A percentile compares a stretch with the other conserved stretches of the same genome.
phyloP scores from a whole-genome alignment of 2,113 vertebrate species.

The Percina caprodes region DNA sequence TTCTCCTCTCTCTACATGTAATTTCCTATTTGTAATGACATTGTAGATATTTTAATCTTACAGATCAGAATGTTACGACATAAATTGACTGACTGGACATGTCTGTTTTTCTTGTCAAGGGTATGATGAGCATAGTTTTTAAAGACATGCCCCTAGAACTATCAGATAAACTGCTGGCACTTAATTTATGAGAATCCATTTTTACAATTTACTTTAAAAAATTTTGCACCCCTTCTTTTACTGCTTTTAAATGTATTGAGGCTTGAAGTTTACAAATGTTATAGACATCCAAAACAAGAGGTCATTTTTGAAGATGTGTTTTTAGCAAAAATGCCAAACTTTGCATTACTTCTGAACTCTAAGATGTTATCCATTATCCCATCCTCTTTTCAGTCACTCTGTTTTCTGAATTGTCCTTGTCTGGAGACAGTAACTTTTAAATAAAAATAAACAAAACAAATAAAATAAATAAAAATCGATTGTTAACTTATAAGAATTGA shows the following conservation, averaged over 20 bases:
- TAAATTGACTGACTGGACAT: slow-evolving; percentile 37
- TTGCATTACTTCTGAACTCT: background rate
- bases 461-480: too few relatives aligned
- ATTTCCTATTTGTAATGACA: too few relatives aligned
- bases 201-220: background rate
- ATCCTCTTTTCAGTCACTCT: too few relatives aligned
- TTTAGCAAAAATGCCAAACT: background rate
- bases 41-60: slow-evolving; percentile 41
- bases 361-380: too few relatives aligned
- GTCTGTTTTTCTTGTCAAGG: slow-evolving; percentile 40
- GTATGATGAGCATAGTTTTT: slow-evolving; percentile 15
- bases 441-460: too few relatives aligned
- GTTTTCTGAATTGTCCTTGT: too few relatives aligned
- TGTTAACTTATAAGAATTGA: too few relatives aligned
- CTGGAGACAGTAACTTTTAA: too few relatives aligned
- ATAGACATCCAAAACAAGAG: background rate
- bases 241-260: slow-evolving; percentile 1
- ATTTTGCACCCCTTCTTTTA: background rate
- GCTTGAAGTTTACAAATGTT: background rate
- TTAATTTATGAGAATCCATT: slow-evolving; percentile 1
- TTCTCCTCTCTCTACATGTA: slow-evolving; percentile 41
- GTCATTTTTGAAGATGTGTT: background rate
- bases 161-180: slow-evolving; percentile 16
- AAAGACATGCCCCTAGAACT: slow-evolving; percentile 9
- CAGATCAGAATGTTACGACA: slow-evolving; percentile 32